A percentile compares a stretch with the other conserved stretches of the same genome.
Evolutionary conservation across 2,797 vertebrate species (phyloP).

Genomic region (Melanogrammus aeglefinus): DNA sequence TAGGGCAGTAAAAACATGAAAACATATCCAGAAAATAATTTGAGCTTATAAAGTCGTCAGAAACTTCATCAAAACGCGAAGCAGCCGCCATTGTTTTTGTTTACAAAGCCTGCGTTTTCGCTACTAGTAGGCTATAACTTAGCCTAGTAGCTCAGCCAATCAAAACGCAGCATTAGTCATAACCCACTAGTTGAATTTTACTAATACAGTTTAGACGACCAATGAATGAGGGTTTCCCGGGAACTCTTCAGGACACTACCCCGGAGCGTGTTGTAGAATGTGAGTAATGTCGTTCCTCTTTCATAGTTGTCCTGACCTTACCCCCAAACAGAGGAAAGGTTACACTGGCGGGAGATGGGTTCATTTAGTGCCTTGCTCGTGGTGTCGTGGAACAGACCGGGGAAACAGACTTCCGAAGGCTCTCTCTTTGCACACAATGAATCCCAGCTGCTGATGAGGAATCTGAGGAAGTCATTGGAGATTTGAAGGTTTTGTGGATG

Average conservation of each 20-base stretch:
- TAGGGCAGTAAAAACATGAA: too few relatives aligned
- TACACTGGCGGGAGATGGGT: neutral
- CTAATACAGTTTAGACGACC: neutral
- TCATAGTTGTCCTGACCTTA: neutral
- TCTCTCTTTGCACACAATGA: neutral
- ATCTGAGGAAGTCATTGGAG: neutral
- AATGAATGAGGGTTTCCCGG: neutral
- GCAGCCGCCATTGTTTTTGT: too few relatives aligned
- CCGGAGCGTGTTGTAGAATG: neutral
- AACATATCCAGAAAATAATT: too few relatives aligned
- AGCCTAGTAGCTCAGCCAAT: too few relatives aligned
- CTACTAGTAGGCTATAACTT: too few relatives aligned
- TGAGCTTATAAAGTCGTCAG: too few relatives aligned
- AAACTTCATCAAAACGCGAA: too few relatives aligned
- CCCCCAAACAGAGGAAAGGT: neutral
- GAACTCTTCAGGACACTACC: neutral
- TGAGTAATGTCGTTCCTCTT: neutral
- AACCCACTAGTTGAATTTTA: too few relatives aligned
- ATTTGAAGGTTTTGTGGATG: neutral
- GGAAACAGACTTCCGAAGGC: neutral
- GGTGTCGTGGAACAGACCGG: neutral
- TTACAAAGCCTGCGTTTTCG: too few relatives aligned
- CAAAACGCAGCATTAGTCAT: too few relatives aligned
- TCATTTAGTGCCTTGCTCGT: neutral
- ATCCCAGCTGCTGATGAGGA: neutral